Evolutionary conservation across 2,797 vertebrate species (phyloP), one percentile per base, ranked within the genome.

Genomic region (Saxicola maurus): DNA sequence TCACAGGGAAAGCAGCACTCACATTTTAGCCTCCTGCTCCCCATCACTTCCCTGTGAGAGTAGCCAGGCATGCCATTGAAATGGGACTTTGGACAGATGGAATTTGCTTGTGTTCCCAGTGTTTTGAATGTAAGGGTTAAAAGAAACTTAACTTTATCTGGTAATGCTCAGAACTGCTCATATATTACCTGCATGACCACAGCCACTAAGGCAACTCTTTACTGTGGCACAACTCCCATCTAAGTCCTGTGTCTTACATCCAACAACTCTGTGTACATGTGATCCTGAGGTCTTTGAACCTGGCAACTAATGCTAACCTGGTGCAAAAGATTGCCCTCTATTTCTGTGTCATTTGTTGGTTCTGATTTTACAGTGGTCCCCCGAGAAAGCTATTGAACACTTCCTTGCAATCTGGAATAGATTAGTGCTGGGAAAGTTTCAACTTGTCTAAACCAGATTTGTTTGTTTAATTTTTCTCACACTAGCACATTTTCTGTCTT

Each of bases 251-350:
- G 18, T 59, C 11, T 67, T 61, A 42, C 13, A 60, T 42, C 11
- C 5, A 2, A 1, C 3, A 6, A 11, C 13, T 67, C 28, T 0
- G 0, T 31, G 30, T 38, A 53, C 53, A 35, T 65, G 27, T 78
- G 52, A 31, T 67, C 64, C 23, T 42, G 57, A 86, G 43, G 48
- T 71, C 55, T 79, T n/a, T 33, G 46, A 73, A 37, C 27, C 17
- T 37, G n/a, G 7, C 0, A 0, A 25, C 8, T 64, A 15, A 35
- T 16, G 20, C 35, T 66, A 79, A 77, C 33, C 18, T 42, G 28
- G 10, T 7, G 3, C 51, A 28, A 77, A 79, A 74, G 21, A 16
- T 7, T 57, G 18, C 42, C 31, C 25, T 74, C 18, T 43, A 4
- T 72, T 84, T 68, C 52, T 73, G 33, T 86, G 28, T 38, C 53